phyloP scores from a whole-genome alignment of 2,797 vertebrate genomes.

The Lutjanus campechanus region DNA sequence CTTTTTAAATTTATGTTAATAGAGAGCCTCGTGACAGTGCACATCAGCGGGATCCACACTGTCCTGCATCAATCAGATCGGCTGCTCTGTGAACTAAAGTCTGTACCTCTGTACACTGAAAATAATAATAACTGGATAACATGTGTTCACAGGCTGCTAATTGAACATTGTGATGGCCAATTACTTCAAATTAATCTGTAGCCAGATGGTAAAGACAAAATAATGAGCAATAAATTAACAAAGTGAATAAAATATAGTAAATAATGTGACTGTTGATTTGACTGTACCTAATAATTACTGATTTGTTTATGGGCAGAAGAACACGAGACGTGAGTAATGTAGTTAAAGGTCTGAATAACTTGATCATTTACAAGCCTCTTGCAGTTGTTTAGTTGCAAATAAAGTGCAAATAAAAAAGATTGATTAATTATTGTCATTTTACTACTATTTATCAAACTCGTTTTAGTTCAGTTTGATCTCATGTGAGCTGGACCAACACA shows the following conservation, averaged over 20 bases:
- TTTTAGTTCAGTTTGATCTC: too few relatives aligned
- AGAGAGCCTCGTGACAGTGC: background rate
- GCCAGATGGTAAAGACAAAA: background rate
- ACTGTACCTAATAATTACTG: constrained; percentile 10
- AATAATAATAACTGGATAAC: constrained; percentile 7
- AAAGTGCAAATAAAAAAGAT: background rate
- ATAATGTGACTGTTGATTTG: background rate
- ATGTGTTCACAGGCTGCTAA: background rate
- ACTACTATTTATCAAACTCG: background rate
- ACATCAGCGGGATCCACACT: constrained; percentile 13
- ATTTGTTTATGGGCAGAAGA: constrained; percentile 22
- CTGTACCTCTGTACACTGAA: background rate
- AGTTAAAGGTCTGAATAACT: background rate
- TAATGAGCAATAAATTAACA: background rate
- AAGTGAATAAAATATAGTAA: background rate
- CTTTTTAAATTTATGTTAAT: background rate
- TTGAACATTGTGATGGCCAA: background rate
- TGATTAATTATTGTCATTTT: background rate
- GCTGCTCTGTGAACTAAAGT: constrained; percentile 6
- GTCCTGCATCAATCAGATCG: constrained; percentile 33
- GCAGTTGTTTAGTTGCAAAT: background rate
- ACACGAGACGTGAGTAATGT: background rate
- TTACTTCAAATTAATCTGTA: background rate
- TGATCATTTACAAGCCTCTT: background rate
- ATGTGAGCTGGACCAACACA: too few relatives aligned